Evolutionary conservation across 1,140 invertebrate species (phyloP), one percentile per base, ranked within the genome.

Genomic region (Calycopis cecrops): DNA sequence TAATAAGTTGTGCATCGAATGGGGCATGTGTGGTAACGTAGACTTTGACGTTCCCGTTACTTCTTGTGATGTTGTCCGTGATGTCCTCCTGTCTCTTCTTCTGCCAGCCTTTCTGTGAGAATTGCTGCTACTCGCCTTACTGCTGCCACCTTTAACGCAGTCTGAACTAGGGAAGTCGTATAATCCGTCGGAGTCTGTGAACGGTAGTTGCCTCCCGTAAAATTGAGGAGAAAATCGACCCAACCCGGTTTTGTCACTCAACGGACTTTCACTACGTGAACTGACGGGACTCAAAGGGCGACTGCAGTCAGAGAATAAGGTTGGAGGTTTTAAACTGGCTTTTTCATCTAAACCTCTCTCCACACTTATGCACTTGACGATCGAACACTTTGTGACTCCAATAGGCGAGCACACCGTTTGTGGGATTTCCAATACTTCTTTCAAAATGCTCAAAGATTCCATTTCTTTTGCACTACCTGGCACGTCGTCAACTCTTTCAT

Each of bases 91-190:
- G 34, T 87, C 83, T 76, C 88, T 89, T 64, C 88, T 87, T 34
- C 88, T 87, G 9, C 83, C 86, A 9, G 86, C 79, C 62, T 90
- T 91, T 67, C 90, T 89, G 57, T 89, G 86, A 16, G 84, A 69
- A 59, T 88, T 90, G 17, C 60, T 74, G 17, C 60, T 74, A 44
- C 71, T 67, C 8, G 65, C 63, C 50, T 81, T 87, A 61, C 73
- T 85, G 57, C 60, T 82, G 21, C 69, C 76, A 9, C 77, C 81
- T 67, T 79, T 86, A 28, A 88, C 84, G 61, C 91, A 90, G 73
- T 94, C 93, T 0, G 92, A 93, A 75, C 92, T 94, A 7, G 92
- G 92, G 76, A 92, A 93, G 75, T 94, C 93, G 74, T 94, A 94
- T 4, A 94, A 73, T 1, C 92, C 93, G 74, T 94, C 93, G 0